Conservation (phyloP, 2,797 vertebrate genomes). For the Platyrinchus mystaceus region DNA sequence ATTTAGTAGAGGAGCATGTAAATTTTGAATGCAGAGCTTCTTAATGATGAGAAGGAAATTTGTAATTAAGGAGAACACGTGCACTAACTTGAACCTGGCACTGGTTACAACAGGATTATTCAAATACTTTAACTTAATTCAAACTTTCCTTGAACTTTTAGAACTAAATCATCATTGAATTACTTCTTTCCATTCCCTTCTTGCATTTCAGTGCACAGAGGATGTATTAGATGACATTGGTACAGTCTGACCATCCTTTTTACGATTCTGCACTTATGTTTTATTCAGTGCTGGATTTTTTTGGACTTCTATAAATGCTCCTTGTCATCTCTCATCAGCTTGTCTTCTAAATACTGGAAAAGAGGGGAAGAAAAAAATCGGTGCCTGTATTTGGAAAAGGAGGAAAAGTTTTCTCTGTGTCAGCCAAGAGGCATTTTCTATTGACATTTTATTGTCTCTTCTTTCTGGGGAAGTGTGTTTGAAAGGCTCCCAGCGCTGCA, state of each 20-base stretch:
- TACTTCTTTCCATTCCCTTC: neutral
- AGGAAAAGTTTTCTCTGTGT: neutral
- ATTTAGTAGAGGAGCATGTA: neutral
- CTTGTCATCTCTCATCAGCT: neutral
- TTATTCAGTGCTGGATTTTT: neutral
- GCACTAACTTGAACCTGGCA: neutral
- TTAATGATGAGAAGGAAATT: neutral
- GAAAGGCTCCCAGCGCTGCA: neutral
- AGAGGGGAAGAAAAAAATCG: neutral
- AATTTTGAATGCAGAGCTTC: neutral
- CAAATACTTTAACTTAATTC: neutral
- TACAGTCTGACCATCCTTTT: neutral
- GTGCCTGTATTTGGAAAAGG: neutral
- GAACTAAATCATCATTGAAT: neutral
- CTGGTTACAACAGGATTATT: neutral
- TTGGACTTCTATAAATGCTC: neutral
- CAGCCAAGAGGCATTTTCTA: neutral
- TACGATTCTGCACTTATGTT: neutral
- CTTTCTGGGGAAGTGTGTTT: neutral
- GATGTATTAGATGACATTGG: neutral
- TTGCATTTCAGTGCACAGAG: neutral
- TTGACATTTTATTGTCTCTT: slow-evolving; percentile 12
- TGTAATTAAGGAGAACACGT: neutral
- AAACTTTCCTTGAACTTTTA: neutral
- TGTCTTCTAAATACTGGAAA: neutral